Evolutionary conservation across 2,113 vertebrate genomes (phyloP).

Genomic region (Pontoporia blainvillei): DNA sequence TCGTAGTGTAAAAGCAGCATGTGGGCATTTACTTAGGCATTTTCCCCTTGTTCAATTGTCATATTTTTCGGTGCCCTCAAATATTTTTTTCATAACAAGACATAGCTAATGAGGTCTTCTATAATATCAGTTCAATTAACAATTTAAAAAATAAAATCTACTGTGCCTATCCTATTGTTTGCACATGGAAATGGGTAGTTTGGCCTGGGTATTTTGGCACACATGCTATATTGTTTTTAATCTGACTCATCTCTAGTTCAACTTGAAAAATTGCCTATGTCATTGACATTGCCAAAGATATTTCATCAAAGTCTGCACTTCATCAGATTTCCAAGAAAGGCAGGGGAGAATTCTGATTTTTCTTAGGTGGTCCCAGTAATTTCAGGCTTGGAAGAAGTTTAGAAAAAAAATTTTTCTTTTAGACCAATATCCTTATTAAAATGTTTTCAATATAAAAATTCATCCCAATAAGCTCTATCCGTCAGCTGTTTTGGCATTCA

Average conservation of each 20-base stretch:
- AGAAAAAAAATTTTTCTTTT: neutral
- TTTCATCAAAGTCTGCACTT: slow-evolving; percentile 46
- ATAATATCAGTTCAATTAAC: slow-evolving; percentile 37
- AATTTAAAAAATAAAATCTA: slow-evolving; percentile 3
- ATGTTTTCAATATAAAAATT: neutral
- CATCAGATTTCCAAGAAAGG: slow-evolving; percentile 32
- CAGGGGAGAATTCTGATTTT: neutral
- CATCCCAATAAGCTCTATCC: neutral
- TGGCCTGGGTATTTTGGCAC: slow-evolving; percentile 17
- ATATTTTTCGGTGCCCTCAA: neutral
- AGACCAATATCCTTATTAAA: neutral
- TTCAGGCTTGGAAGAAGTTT: slow-evolving; percentile 10
- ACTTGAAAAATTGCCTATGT: slow-evolving; percentile 44
- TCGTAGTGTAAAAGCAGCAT: neutral
- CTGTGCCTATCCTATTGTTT: neutral
- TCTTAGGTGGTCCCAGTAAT: slow-evolving; percentile 24
- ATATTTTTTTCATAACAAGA: slow-evolving; percentile 7
- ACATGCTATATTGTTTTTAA: slow-evolving; percentile 51
- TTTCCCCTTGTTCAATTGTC: neutral
- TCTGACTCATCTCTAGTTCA: slow-evolving; percentile 45
- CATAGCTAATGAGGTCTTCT: neutral
- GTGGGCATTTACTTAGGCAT: neutral
- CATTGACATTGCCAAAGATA: slow-evolving; percentile 44
- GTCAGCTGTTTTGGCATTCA: neutral
- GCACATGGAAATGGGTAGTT: slow-evolving; percentile 43